Conservation (phyloP, 2,113 vertebrate genomes). For the Oncorhynchus clarkii region DNA sequence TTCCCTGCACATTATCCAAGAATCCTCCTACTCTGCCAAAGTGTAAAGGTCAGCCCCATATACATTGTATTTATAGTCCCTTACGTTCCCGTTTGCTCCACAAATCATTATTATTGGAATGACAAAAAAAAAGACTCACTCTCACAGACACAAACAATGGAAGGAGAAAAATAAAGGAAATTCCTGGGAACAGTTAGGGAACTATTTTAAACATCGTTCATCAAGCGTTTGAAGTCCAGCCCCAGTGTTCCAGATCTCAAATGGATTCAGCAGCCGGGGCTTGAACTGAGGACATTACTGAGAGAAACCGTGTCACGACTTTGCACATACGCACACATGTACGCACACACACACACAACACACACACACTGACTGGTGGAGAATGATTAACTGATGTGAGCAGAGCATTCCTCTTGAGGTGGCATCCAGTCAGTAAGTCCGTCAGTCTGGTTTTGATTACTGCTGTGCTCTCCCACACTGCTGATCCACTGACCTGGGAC, state of each 20-base stretch:
- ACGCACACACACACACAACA: neutral
- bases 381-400: neutral
- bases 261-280: neutral
- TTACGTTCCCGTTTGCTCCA: slow-evolving; percentile 44
- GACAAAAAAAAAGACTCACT: slow-evolving; percentile 17
- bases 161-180: slow-evolving; percentile 27
- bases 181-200: slow-evolving; percentile 51
- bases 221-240: slow-evolving; percentile 33
- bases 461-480: slow-evolving; percentile 11
- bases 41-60: slow-evolving; percentile 24
- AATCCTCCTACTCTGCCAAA: slow-evolving; percentile 42
- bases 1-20: slow-evolving; percentile 42
- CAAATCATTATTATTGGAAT: slow-evolving; percentile 41
- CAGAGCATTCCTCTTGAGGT: slow-evolving; percentile 14
- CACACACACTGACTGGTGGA: neutral
- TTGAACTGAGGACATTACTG: neutral
- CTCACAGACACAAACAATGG: slow-evolving; percentile 38
- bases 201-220: slow-evolving; percentile 50
- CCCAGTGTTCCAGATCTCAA: slow-evolving; percentile 12
- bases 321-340: neutral
- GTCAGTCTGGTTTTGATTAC: slow-evolving; percentile 42
- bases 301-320: neutral
- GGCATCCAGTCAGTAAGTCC: neutral
- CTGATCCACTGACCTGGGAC: slow-evolving; percentile 31
- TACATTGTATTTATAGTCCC: slow-evolving; percentile 16